These are phyloP conservation scores for Leucophenga maculata DNA, from an alignment of 2,888 invertebrate genomes.

Conservation along the genomic window DNA sequence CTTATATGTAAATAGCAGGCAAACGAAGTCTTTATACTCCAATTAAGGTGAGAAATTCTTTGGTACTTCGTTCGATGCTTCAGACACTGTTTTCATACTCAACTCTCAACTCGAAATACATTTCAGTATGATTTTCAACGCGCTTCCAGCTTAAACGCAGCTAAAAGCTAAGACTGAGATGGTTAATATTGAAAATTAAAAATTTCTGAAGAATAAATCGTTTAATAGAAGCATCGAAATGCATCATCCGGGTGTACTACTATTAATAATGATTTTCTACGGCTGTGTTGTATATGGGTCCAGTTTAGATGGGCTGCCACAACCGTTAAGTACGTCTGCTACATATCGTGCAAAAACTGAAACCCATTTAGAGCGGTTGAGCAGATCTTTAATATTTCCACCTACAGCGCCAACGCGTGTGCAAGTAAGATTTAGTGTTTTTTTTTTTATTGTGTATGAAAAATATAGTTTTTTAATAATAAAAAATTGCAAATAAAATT, in stretches of 20 bases:
- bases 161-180: background rate
- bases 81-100: background rate
- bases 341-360: background rate
- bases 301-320: background rate
- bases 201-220: background rate
- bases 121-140: background rate
- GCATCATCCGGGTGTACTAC: background rate
- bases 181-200: background rate
- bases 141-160: background rate
- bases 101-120: no score
- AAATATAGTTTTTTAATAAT: background rate
- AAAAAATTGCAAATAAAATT: no score
- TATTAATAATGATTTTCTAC: background rate
- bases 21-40: background rate
- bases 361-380: background rate
- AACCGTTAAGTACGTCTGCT: background rate
- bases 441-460: background rate
- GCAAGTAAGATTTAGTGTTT: conserved; percentile 45
- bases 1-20: no score
- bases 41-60: conserved; percentile 23
- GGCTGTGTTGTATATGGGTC: background rate
- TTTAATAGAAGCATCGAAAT: background rate
- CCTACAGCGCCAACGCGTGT: conserved; percentile 50
- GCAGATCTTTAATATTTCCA: conserved; percentile 44
- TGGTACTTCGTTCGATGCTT: background rate